These are phyloP conservation scores for Hystrix cristata DNA, from an alignment of 2,113 vertebrate species.

Conservation along the genomic window DNA sequence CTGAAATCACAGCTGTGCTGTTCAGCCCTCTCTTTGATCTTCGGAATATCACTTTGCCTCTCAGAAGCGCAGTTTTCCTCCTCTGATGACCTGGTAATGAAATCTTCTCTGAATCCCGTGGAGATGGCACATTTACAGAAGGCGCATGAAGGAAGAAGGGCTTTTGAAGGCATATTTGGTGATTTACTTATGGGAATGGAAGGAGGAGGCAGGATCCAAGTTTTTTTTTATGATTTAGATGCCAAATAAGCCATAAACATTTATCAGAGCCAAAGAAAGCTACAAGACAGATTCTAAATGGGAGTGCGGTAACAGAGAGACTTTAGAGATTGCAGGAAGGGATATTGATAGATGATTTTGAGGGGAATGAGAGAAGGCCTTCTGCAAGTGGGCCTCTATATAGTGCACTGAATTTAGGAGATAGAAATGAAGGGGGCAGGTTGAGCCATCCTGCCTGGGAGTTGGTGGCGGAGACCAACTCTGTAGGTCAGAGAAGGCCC, in stretches of 20 bases:
- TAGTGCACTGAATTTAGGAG: neutral
- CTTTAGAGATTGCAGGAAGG: neutral
- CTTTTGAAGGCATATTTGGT: neutral
- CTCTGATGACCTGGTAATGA: neutral
- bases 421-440: neutral
- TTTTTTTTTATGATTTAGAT: conserved; percentile 38
- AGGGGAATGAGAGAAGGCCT: neutral
- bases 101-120: neutral
- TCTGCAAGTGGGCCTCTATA: neutral
- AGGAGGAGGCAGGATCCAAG: neutral
- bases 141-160: neutral
- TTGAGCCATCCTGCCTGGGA: no score
- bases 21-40: neutral
- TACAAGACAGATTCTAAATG: neutral
- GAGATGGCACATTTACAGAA: neutral
- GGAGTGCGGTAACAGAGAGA: neutral
- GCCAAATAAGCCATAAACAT: neutral
- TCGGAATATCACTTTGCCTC: neutral
- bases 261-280: neutral
- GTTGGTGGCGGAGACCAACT: rapidly evolving
- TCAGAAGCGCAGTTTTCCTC: neutral
- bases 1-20: neutral
- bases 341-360: neutral
- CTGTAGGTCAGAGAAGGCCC: rapidly evolving
- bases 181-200: neutral